Base-by-base conservation (phyloP, 2,797 vertebrate genomes). In the Oreortyx pictus region DNA sequence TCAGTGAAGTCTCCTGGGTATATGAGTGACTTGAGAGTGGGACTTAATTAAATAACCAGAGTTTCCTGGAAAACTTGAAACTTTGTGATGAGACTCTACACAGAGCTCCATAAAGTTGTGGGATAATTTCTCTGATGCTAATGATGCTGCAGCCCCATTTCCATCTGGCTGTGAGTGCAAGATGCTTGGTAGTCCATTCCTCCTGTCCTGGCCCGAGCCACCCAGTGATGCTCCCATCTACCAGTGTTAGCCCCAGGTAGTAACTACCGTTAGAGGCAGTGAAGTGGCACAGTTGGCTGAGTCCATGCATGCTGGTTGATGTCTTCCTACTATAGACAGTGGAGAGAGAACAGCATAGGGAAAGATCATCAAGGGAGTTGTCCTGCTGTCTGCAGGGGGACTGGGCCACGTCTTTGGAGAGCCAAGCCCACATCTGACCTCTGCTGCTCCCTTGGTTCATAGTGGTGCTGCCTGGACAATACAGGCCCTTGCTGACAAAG, bases 71-170 rank as follows among this genome's bases (percentile, higher is more conserved):
- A 35, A 66, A 81, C 7, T 52, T 76, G 56, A 81, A 79, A 11
- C 33, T 86, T 68, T 87, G 14, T 31, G 20, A 29, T 52, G 47
- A 37, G 35, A 54, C 37, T n/a, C 33, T 68, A 11, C n/a, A 74
- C 74, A 86, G 54, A 11, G 13, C 27, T 92, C n/a, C 11, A 2
- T 54, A 12, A 73, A 62, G 25, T 8, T 62, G 62, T 33, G 61
- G 54, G 33, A 14, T 39, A 31, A 18, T 65, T 75, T 25, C 16
- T 0, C 0, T 0, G 3, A 11, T 39, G 37, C 4, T 0, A 1
- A 9, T 0, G 1, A 9, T 70, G 27, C 31, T 29, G 17, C 57
- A 76, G 67, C 7, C 31, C 64, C 3, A 2, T 60, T 88, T 86
- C 24, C 44, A n/a, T 27, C 19, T 10, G 54, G 9, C 44, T 49